These are phyloP conservation scores for Oceanodroma tethys DNA, from an alignment of 2,113 vertebrate species.

Conservation along the genomic window DNA sequence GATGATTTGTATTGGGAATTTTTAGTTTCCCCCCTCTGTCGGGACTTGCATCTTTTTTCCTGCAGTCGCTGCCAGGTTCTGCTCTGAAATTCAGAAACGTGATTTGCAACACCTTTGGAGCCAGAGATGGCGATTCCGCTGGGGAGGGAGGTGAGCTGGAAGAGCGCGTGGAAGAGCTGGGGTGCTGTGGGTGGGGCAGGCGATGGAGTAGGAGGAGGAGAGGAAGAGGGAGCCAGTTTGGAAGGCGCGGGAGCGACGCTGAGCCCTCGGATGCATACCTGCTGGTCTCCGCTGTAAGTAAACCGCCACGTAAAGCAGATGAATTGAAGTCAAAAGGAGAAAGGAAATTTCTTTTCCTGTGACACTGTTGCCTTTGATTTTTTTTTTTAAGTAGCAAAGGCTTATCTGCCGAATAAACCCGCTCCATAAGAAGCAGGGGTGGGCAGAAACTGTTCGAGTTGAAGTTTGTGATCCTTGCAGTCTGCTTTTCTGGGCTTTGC, in stretches of 20 bases:
- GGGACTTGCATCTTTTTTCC: neutral
- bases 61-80: neutral
- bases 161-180: neutral
- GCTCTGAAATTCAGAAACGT: neutral
- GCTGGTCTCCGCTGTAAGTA: slow-evolving; percentile 25
- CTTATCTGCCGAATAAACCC: slow-evolving; percentile 1
- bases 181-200: slow-evolving; percentile 48
- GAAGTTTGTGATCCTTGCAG: neutral
- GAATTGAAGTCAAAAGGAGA: neutral
- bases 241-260: neutral
- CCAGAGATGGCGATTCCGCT: neutral
- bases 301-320: neutral
- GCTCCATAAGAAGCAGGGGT: slow-evolving; percentile 2
- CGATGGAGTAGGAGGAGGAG: neutral
- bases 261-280: neutral
- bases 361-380: neutral
- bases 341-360: slow-evolving; percentile 3
- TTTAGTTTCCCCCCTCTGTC: neutral
- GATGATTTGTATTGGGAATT: neutral
- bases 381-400: neutral
- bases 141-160: slow-evolving; percentile 18
- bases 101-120: neutral
- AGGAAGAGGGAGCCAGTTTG: neutral
- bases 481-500: neutral
- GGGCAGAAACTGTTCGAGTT: slow-evolving; percentile 2